Percentiles rank a stretch among this genome's conserved stretches.
Conservation (phyloP, 1,140 invertebrate genomes). For the Caerostris darwini region DNA sequence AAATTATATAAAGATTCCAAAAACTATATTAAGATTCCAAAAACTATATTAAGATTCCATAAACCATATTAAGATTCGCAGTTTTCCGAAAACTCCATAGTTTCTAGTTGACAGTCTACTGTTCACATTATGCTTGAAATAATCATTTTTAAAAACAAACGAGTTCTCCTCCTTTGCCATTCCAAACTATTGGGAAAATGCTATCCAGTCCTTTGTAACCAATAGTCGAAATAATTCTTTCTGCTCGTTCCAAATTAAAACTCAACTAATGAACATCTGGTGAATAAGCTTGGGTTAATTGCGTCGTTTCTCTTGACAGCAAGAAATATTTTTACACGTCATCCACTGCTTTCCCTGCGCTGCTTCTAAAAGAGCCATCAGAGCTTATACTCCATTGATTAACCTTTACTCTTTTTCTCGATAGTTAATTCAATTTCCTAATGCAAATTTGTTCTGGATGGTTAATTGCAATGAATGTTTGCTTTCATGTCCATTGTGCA, state of each 20-base stretch:
- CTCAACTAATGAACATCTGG: not conserved
- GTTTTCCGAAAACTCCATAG: not conserved
- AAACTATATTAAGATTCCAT: not conserved
- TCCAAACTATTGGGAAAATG: not conserved
- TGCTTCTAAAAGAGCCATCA: not conserved
- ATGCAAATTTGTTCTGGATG: slow-evolving; percentile 51
- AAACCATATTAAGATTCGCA: not conserved
- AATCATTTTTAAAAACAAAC: not conserved
- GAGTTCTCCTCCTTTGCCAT: too few species aligned
- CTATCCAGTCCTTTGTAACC: not conserved
- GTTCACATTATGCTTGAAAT: not conserved
- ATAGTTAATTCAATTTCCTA: slow-evolving; percentile 47
- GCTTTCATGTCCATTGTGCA: not conserved
- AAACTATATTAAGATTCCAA: not conserved
- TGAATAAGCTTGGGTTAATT: not conserved
- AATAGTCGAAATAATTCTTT: not conserved
- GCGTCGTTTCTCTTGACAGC: not conserved
- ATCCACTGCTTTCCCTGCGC: not conserved
- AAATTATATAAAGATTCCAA: too few species aligned
- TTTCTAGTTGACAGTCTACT: not conserved
- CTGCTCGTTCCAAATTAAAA: not conserved
- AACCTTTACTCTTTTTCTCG: slow-evolving; percentile 1
- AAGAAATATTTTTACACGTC: slow-evolving; percentile 31
- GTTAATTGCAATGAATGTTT: slow-evolving; percentile 56
- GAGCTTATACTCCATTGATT: slow-evolving; percentile 12